Percentiles rank a stretch among this genome's conserved stretches.
These are phyloP conservation scores for Apamea crenata DNA, from an alignment of 2,888 invertebrate species.

Conservation along the genomic window DNA sequence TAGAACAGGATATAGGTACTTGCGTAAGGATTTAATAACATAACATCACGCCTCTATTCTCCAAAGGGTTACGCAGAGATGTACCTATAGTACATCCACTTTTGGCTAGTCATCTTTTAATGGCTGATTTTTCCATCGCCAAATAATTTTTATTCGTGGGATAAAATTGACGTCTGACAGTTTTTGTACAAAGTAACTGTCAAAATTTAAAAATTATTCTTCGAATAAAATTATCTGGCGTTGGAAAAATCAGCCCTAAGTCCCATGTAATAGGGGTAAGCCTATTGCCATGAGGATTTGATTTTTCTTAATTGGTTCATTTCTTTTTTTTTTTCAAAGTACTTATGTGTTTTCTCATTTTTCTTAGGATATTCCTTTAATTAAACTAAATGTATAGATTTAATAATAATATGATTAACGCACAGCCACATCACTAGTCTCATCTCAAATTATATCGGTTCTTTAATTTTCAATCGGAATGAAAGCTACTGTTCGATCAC, in stretches of 20 bases:
- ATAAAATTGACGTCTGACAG: no score
- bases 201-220: no score
- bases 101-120: background rate
- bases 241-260: no score
- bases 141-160: no score
- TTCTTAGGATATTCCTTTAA: background rate
- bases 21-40: background rate
- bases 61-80: no score
- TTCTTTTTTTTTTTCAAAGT: background rate
- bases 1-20: background rate
- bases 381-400: background rate
- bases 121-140: no score
- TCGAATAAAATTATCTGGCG: no score
- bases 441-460: slow-evolving; percentile 88
- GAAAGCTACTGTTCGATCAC: slow-evolving; percentile 89
- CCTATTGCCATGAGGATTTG: background rate
- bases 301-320: background rate
- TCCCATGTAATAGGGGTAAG: background rate
- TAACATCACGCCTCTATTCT: no score
- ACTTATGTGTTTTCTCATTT: background rate
- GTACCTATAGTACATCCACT: background rate
- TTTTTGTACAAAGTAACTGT: no score
- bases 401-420: slow-evolving; percentile 27
- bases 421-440: slow-evolving; percentile 78
- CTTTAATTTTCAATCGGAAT: slow-evolving; percentile 90